Percentiles rank a stretch among this genome's conserved stretches.
Conservation (phyloP, 1,140 invertebrate species). For the Oppia nitens region DNA sequence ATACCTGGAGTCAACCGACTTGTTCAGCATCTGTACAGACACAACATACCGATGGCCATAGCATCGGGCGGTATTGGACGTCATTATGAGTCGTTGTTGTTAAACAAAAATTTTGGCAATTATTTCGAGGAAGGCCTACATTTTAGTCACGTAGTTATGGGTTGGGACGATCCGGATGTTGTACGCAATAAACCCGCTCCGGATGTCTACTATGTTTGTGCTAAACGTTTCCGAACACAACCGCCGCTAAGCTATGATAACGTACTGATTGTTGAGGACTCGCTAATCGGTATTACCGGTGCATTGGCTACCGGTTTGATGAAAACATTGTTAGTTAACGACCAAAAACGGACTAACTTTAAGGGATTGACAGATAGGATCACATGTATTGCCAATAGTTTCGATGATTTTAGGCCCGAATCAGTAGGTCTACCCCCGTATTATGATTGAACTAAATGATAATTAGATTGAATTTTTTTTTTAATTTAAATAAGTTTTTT, state of each 20-base stretch:
- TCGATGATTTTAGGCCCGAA: conserved; percentile 18
- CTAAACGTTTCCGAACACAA: background rate
- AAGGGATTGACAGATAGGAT: too few relatives aligned
- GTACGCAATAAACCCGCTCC: conserved; percentile 2
- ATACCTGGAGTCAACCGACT: conserved; percentile 13
- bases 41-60: conserved; percentile 15
- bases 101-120: conserved; percentile 5
- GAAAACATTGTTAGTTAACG: conserved; percentile 7
- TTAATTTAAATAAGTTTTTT: too few relatives aligned
- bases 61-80: background rate
- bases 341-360: conserved; percentile 8
- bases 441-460: too few relatives aligned
- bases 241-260: background rate
- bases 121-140: conserved; percentile 4
- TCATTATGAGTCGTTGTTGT: background rate
- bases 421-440: conserved; percentile 15
- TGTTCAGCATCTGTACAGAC: conserved; percentile 7
- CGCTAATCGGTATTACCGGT: conserved; percentile 7
- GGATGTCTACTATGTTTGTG: conserved; percentile 8
- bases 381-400: conserved; percentile 5
- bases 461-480: too few relatives aligned
- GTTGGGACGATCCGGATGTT: conserved; percentile 10
- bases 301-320: conserved; percentile 3
- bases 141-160: conserved; percentile 10
- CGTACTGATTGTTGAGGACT: conserved; percentile 14